Evolutionary conservation across 2,797 vertebrate species (phyloP), one percentile per base, ranked within the genome.

Genomic region (Apogon talboti): DNA sequence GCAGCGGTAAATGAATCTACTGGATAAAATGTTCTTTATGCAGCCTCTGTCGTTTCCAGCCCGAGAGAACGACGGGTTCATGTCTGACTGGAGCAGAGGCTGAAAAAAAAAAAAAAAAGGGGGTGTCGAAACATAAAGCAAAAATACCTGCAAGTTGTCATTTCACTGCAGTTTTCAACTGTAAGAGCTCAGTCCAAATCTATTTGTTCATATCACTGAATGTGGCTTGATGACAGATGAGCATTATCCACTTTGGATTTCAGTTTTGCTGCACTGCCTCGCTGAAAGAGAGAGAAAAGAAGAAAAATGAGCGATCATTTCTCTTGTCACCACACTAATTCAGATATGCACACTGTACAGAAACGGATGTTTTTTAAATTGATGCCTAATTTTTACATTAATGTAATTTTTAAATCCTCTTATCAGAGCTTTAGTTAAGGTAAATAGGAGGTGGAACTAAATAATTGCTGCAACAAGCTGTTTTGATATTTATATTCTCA

Each of bases 401-500:
- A 78, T 87, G 78, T 86, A 76, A 79, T 84, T 88, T 86, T 82
- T 66, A 56, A 69, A 65, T 78, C 75, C 79, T 91, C 76, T 75
- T 81, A 73, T 82, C 66, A 84, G 80, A 91, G 89, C 87, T 91
- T 91, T 89, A 88, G 85, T 88, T 87, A 18, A 78, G 56, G 66
- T 81, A 16, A 82, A 81, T 74, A 54, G 55, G 76, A 86, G 83
- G 78, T 91, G 87, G 87, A 88, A 86, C 80, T 82, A 76, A 89
- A 82, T 87, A 84, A 86, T 82, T 88, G 84, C 88, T 92, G 86
- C 88, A 91, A 86, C 79, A 85, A 87, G 84, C 90, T 90, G 86
- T 91, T 90, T 89, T 90, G 82, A 91, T 91, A 91, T 91, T 90
- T 92, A 91, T 94, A 91, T 92, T 91, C 93, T 93, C 93, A 93